Conservation (phyloP, 2,797 vertebrate species). For the Ptychadena robeensis region DNA sequence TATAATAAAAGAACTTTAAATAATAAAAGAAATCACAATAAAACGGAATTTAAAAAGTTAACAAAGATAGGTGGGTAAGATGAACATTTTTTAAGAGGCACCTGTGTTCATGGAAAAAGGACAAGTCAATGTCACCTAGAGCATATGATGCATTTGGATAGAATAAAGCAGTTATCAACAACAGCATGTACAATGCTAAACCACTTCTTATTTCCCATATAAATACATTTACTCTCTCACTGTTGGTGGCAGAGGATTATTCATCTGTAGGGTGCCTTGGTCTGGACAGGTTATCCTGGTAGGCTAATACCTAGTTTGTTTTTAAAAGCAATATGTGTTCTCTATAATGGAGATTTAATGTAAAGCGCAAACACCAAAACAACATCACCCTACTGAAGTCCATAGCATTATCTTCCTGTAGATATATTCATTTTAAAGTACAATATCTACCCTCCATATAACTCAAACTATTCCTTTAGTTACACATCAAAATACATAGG, state of each 20-base stretch:
- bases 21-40: neutral
- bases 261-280: conserved; percentile 37
- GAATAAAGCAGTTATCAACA: neutral
- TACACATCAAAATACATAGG: conserved; percentile 12
- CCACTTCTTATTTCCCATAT: conserved; percentile 15
- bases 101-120: conserved; percentile 21
- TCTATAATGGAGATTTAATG: conserved; percentile 21
- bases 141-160: conserved; percentile 36
- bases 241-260: conserved; percentile 29
- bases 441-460: conserved; percentile 10
- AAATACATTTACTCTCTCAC: conserved; percentile 3
- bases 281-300: conserved; percentile 50
- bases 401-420: conserved; percentile 11
- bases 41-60: neutral
- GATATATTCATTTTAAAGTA: conserved; percentile 25
- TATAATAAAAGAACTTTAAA: neutral
- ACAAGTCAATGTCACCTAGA: conserved; percentile 55
- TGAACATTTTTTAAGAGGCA: too few relatives aligned
- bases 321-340: conserved; percentile 14
- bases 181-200: neutral
- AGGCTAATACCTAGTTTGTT: conserved; percentile 60
- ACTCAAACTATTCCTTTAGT: conserved; percentile 8
- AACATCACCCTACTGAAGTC: neutral
- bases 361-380: conserved; percentile 10
- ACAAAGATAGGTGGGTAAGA: neutral